Percentiles rank a stretch among this genome's conserved stretches.
These are phyloP conservation scores for Thripadectes ignobilis DNA, from an alignment of 2,797 vertebrate genomes.

Conservation along the genomic window DNA sequence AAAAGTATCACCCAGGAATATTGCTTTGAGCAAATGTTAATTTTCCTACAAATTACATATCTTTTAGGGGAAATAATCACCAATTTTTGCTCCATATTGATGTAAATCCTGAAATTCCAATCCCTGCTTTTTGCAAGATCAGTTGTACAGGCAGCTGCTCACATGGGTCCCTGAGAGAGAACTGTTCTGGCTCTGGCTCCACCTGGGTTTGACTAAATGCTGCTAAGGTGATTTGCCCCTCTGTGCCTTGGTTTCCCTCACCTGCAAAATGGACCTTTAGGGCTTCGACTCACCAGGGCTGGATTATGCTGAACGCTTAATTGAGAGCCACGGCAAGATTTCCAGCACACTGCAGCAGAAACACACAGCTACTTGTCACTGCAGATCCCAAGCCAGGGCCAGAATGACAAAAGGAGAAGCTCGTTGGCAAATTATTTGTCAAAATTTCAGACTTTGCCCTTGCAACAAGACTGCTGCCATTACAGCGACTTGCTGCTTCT, in stretches of 20 bases:
- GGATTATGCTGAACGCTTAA: not conserved
- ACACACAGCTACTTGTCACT: not conserved
- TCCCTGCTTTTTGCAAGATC: not conserved
- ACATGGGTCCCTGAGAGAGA: not conserved
- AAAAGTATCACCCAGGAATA: not conserved
- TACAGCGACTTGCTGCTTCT: not conserved
- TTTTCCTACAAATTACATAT: not conserved
- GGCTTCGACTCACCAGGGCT: not conserved
- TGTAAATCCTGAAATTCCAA: not conserved
- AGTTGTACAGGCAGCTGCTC: not conserved
- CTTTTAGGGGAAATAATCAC: not conserved
- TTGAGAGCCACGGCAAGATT: not conserved
- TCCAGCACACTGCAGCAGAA: not conserved
- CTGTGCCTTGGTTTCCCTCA: not conserved
- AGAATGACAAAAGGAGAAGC: not conserved
- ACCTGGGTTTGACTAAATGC: not conserved
- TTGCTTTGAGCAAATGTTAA: not conserved
- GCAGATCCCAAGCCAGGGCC: accelerated
- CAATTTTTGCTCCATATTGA: not conserved
- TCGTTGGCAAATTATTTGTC: not conserved
- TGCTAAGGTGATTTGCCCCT: not conserved
- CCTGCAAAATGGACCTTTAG: not conserved
- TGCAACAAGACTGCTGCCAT: not conserved
- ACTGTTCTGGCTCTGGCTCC: not conserved
- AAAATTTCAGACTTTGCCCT: not conserved